Conservation (phyloP, 2,797 vertebrate species). For the Rhabdomys pumilio region DNA sequence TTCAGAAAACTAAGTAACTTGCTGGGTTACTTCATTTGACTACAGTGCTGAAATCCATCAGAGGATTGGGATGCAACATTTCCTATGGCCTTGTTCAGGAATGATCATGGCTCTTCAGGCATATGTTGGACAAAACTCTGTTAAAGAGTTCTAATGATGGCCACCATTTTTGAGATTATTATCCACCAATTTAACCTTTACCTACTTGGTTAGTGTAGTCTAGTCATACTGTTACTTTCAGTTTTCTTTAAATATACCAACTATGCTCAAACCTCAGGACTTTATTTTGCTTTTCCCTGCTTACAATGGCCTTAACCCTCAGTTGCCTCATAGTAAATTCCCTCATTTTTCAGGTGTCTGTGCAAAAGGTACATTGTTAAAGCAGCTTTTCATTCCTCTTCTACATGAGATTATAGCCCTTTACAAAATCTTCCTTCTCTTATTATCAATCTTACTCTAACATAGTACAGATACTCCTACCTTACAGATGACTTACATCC, state of each 20-base stretch:
- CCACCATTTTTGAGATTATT: background rate
- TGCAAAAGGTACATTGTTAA: conserved; percentile 46
- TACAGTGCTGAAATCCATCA: background rate
- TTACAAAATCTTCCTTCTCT: background rate
- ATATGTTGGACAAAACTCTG: background rate
- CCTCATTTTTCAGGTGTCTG: background rate
- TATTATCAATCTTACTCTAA: conserved; percentile 7
- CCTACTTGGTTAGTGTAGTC: background rate
- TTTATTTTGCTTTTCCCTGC: background rate
- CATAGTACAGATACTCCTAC: background rate
- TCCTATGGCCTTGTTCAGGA: background rate
- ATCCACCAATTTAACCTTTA: background rate
- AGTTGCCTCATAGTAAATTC: background rate
- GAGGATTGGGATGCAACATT: background rate
- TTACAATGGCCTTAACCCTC: background rate
- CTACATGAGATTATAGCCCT: background rate
- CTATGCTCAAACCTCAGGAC: background rate
- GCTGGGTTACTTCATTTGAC: background rate
- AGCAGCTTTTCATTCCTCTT: conserved; percentile 27
- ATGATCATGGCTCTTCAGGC: background rate
- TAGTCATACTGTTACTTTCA: background rate
- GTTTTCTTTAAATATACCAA: conserved; percentile 5
- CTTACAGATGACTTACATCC: background rate
- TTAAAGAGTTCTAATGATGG: background rate
- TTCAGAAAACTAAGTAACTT: background rate